Evolutionary conservation across 2,888 invertebrate species (phyloP), one percentile per base, ranked within the genome.

Genomic region (Gryllus longicercus): DNA sequence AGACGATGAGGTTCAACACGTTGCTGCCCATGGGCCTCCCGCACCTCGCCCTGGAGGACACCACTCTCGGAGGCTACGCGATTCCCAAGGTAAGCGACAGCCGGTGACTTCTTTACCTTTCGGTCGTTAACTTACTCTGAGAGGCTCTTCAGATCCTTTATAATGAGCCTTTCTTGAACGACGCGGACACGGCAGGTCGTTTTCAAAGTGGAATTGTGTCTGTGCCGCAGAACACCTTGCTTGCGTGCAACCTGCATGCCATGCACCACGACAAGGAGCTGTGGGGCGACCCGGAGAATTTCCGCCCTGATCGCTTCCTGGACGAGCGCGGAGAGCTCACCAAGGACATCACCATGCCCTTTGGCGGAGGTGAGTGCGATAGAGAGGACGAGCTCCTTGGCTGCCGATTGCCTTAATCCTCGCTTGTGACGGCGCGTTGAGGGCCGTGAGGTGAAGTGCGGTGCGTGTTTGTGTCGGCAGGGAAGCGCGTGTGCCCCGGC

Each of bases 401-500:
- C 25, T 38, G 38, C 21, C 21, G 21, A n/a, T n/a, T n/a, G n/a
- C n/a, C n/a, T n/a, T n/a, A n/a, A n/a, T n/a, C n/a, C n/a, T n/a
- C n/a, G n/a, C n/a, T n/a, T n/a, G n/a, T n/a, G n/a, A n/a, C n/a
- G 21, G 21, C 21, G 21, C 21, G 21, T 1, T 21, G 21, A n/a
- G 21, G 21, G 21, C 21, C 5, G 38, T 3, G 38, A 5, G 5
- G 0, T 38, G 38, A 38, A 5, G 38, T 5, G 38, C 5, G 38
- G 5, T 5, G 38, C 5, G 38, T 5, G 3, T 3, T 38, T 38
- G 38, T 38, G 38, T 38, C 5, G 5, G 21, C 85, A 91, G 93
- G 93, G 0, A 90, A 90, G 83, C 88, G 93, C 51, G 86, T 93
- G 0, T 94, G 93, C 84, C 90, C 92, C 0, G 93, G 93, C 0